Conservation (phyloP, 2,888 invertebrate species). For the Oxycera nigricornis region DNA sequence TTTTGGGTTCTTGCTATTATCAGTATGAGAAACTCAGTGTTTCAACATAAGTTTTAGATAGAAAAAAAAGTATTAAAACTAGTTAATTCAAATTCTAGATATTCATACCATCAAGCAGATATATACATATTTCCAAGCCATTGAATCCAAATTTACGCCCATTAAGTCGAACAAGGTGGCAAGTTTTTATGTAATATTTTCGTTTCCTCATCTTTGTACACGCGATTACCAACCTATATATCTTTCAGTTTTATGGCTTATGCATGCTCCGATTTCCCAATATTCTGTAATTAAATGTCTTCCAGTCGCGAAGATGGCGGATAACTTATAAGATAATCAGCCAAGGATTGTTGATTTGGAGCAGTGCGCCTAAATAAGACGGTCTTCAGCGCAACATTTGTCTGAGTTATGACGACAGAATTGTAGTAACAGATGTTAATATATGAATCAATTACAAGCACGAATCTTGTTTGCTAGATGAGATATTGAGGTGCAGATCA, state of each 20-base stretch:
- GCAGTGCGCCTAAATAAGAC: neutral
- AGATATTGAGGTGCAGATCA: neutral
- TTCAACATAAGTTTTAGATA: no score
- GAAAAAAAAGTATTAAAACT: no score
- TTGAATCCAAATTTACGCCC: neutral
- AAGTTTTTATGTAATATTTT: constrained; percentile 21
- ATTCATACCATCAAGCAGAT: neutral
- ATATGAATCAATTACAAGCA: neutral
- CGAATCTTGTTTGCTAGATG: neutral
- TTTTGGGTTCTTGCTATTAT: neutral
- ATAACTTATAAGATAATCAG: constrained; percentile 12
- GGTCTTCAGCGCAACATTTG: neutral
- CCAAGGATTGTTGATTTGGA: constrained; percentile 18
- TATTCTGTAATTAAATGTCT: constrained; percentile 34
- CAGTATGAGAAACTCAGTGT: no score
- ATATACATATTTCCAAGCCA: neutral
- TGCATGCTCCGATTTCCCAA: constrained; percentile 30
- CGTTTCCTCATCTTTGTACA: constrained; percentile 15
- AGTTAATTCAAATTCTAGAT: no score
- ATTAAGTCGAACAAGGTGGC: neutral
- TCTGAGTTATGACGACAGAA: constrained; percentile 8
- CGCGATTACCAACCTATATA: neutral
- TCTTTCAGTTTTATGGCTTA: constrained; percentile 24
- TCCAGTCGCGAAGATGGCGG: constrained; percentile 2
- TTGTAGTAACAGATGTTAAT: neutral